Evolutionary conservation across 2,797 vertebrate species (phyloP).

Genomic region (Anolis apletophallus): DNA sequence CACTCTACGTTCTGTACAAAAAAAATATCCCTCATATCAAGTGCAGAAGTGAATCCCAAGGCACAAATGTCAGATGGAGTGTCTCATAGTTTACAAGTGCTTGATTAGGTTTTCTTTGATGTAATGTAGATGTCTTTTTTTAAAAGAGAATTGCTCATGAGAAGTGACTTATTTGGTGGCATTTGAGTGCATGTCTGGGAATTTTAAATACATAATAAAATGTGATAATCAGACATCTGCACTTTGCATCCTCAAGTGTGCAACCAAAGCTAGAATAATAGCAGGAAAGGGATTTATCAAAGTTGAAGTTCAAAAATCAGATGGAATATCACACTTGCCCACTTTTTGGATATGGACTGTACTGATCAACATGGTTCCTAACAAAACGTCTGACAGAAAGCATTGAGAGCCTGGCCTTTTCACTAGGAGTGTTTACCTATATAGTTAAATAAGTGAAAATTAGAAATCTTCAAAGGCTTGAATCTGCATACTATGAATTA

Average conservation of each 20-base stretch:
- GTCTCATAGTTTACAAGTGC: neutral
- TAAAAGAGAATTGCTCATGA: neutral
- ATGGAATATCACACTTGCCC: neutral
- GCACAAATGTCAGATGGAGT: conserved; percentile 2
- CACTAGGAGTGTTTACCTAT: neutral
- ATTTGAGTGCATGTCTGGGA: fast-evolving
- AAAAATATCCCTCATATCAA: neutral
- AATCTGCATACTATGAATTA: neutral
- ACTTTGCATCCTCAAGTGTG: neutral
- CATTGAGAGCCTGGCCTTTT: neutral
- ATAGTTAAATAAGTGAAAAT: neutral
- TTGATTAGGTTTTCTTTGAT: neutral
- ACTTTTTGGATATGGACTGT: neutral
- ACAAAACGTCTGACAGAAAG: neutral
- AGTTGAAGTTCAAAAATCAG: neutral
- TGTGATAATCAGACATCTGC: too few relatives aligned
- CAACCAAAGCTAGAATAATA: too few relatives aligned
- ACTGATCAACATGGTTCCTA: neutral
- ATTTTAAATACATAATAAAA: neutral
- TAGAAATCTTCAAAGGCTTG: neutral
- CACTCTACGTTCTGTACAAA: neutral
- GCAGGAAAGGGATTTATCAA: too few relatives aligned
- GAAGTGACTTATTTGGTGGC: neutral
- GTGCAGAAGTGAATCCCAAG: conserved; percentile 11
- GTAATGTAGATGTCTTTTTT: neutral